phyloP scores from a whole-genome alignment of 1,140 invertebrate genomes.

The Aphelenchoides fujianensis region DNA sequence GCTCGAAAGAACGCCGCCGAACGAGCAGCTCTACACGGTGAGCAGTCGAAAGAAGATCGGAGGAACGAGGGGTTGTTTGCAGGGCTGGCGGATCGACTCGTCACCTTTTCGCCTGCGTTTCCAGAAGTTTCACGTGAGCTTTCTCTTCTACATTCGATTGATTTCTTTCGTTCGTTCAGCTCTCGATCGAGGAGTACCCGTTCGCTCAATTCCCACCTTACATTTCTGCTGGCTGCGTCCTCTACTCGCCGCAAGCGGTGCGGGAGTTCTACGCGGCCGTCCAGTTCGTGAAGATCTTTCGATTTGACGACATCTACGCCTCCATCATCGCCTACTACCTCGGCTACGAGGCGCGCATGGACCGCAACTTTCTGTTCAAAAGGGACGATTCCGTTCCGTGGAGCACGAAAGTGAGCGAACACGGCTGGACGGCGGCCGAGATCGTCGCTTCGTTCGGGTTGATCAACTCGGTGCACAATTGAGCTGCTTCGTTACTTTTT shows the following conservation, averaged over 20 bases:
- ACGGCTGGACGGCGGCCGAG: background rate
- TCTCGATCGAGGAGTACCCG: constrained; percentile 52
- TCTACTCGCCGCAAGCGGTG: constrained; percentile 47
- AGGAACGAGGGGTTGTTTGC: too few species aligned
- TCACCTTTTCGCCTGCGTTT: constrained; percentile 51
- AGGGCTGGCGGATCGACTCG: constrained; percentile 52
- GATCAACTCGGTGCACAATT: background rate
- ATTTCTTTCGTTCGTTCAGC: constrained; percentile 35
- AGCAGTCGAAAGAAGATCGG: too few species aligned
- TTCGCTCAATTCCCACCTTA: constrained; percentile 54
- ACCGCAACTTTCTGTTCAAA: constrained; percentile 25
- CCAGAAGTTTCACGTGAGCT: constrained; percentile 49
- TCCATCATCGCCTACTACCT: constrained; percentile 50
- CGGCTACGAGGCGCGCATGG: constrained; percentile 21
- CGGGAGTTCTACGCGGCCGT: constrained; percentile 47
- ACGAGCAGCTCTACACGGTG: constrained; percentile 30
- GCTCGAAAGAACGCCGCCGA: constrained; percentile 19
- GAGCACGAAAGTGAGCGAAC: constrained; percentile 14
- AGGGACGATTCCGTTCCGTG: background rate
- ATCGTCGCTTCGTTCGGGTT: background rate
- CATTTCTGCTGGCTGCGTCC: constrained; percentile 53
- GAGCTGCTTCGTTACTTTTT: background rate
- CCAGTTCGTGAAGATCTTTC: constrained; percentile 42
- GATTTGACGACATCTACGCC: constrained; percentile 55
- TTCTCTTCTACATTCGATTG: background rate